These are phyloP conservation scores for Siniperca knerii DNA, from an alignment of 2,113 vertebrate species.

Conservation along the genomic window DNA sequence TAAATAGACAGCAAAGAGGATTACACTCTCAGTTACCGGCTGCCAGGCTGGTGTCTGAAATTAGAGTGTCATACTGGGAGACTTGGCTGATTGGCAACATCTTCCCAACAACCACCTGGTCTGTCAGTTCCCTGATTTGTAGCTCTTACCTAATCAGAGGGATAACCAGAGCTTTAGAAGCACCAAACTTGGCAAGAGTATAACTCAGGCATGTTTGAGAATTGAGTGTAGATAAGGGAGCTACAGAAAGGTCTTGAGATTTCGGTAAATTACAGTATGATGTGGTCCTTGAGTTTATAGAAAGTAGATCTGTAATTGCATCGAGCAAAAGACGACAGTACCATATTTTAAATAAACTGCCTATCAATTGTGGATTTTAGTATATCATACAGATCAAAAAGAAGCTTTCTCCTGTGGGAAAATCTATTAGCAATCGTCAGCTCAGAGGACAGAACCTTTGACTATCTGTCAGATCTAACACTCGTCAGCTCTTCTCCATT, in stretches of 20 bases:
- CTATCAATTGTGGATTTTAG: constrained; percentile 23
- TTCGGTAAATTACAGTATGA: constrained; percentile 6
- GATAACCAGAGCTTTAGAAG: constrained; percentile 53
- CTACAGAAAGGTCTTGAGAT: not conserved
- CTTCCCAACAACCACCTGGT: constrained; percentile 44
- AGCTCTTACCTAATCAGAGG: constrained; percentile 42
- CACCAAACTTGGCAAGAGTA: constrained; percentile 11
- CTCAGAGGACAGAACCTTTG: constrained; percentile 65
- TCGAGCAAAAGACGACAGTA: not conserved
- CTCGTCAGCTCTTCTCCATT: constrained; percentile 60
- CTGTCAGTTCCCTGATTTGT: constrained; percentile 30
- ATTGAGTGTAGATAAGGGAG: not conserved
- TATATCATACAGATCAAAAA: constrained; percentile 5
- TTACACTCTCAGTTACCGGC: constrained; percentile 55
- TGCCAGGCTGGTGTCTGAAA: constrained; percentile 60
- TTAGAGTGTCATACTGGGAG: constrained; percentile 51
- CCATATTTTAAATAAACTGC: not conserved
- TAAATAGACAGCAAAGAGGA: constrained; percentile 73
- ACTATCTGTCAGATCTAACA: constrained; percentile 70
- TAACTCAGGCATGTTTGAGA: constrained; percentile 14
- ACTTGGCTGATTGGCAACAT: constrained; percentile 48
- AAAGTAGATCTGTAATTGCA: constrained; percentile 7
- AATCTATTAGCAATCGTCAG: constrained; percentile 53
- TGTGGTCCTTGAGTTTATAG: not conserved
- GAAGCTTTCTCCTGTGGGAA: constrained; percentile 46